Evolutionary conservation across 2,888 invertebrate genomes (phyloP), one percentile per base, ranked within the genome.

Genomic region (Arge pagana): DNA sequence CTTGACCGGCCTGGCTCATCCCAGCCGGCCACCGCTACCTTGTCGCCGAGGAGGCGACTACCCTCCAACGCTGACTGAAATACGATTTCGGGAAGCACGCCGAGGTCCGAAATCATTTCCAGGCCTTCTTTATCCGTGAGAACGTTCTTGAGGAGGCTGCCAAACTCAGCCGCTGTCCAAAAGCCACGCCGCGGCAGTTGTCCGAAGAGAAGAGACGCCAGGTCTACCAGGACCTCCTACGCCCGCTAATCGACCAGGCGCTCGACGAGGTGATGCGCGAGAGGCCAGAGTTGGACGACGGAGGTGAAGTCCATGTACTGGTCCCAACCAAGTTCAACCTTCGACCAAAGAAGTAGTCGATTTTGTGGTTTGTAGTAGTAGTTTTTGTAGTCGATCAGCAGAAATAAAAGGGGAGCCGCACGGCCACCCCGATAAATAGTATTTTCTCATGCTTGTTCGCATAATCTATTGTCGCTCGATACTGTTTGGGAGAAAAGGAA

Each of bases 51-150:
- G 35, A 31, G 7, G 16, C 23, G 15, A 6, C 21, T 8, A 15
- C 2, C 15, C 23, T 23, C 4, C 16, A 3, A 1, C 15, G 51
- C 3, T 35, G 4, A 7, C n/a, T 54, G 7, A 53, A 51, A 11
- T 24, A 35, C 2, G 48, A 50, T 8, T 56, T 53, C 13, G 41
- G 28, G 23, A 36, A 53, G 1, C 36, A 31, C 0, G 8, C 6
- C 3, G 50, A 56, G 24, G 23, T 33, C 7, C 35, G 53, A 3
- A 58, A 54, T 23, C 31, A 42, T 0, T 23, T 52, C 0, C 49
- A 50, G 1, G 13, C 31, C 1, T 55, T 52, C 33, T 37, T 55
- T 6, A 37, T 58, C 1, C 15, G 53, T 16, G 54, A 56, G 24
- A 48, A 58, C 15, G 56, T 30, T 0, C 40, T 55, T 4, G 7